Percentiles rank a stretch among this genome's conserved stretches.
Conservation (phyloP, 1,140 invertebrate species). For the Cylas formicarius region DNA sequence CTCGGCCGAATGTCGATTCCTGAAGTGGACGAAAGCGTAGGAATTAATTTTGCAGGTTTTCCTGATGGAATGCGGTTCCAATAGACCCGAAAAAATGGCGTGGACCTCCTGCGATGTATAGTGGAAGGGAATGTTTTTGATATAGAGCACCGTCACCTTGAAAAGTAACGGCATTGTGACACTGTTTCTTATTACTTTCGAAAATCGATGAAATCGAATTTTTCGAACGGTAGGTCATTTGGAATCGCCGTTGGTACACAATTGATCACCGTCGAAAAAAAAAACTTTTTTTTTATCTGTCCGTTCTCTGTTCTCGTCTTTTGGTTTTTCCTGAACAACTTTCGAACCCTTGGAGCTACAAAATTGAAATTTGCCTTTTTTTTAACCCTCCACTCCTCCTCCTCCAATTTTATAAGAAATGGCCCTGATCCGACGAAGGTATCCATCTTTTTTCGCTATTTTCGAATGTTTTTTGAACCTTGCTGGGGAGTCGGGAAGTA, state of each 20-base stretch:
- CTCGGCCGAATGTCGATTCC: slow-evolving; percentile 43
- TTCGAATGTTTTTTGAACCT: slow-evolving; percentile 2
- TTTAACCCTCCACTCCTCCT: background rate
- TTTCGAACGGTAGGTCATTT: no score
- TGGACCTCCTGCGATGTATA: slow-evolving; percentile 9
- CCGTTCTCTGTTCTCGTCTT: no score
- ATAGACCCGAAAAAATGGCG: slow-evolving; percentile 1
- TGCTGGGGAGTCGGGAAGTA: background rate
- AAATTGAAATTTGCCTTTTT: no score
- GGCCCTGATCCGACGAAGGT: no score
- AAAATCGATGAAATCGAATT: no score
- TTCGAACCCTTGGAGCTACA: no score
- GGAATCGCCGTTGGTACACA: no score
- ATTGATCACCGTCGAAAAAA: no score
- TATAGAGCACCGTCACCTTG: slow-evolving; percentile 47
- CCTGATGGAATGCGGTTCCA: slow-evolving; percentile 8
- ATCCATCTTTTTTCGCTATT: no score
- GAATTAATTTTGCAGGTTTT: slow-evolving; percentile 31
- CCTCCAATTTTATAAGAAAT: background rate
- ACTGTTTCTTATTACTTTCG: background rate
- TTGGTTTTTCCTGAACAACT: no score
- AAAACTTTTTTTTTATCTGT: no score
- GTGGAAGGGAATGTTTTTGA: slow-evolving; percentile 27
- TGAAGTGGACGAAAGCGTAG: slow-evolving; percentile 49
- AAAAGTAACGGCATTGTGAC: slow-evolving; percentile 25